Conservation (phyloP, 2,888 invertebrate genomes). For the Argyra leucocephala region DNA sequence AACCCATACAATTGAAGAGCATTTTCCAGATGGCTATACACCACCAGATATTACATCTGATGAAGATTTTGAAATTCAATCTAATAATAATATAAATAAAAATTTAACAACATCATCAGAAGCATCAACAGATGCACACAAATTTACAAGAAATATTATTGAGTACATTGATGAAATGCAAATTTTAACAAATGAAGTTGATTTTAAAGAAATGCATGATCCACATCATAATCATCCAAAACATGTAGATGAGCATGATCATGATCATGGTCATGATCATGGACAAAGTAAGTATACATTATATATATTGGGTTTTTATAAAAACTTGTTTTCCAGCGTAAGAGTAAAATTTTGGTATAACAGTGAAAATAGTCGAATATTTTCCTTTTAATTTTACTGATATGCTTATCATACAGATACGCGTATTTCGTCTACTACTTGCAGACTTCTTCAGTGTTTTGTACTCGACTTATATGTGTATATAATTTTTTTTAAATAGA, state of each 20-base stretch:
- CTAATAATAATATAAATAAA: background rate
- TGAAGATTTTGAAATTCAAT: conserved; percentile 22
- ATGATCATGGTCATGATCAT: background rate
- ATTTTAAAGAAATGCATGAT: conserved; percentile 41
- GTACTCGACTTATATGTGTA: too few relatives aligned
- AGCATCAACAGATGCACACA: conserved; percentile 7
- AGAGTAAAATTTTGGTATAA: too few relatives aligned
- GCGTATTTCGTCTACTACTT: too few relatives aligned
- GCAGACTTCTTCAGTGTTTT: too few relatives aligned
- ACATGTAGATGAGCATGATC: conserved; percentile 27
- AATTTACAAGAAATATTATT: background rate
- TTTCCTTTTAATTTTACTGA: too few relatives aligned
- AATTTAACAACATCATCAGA: background rate
- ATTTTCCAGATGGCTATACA: conserved; percentile 34
- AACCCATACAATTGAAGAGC: conserved; percentile 38
- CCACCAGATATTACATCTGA: conserved; percentile 22
- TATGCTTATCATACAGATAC: too few relatives aligned
- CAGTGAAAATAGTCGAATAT: too few relatives aligned
- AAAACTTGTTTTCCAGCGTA: too few relatives aligned
- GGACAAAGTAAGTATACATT: background rate
- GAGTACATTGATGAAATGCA: conserved; percentile 7
- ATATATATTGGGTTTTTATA: too few relatives aligned
- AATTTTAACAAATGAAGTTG: conserved; percentile 18
- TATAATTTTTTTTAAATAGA: too few relatives aligned
- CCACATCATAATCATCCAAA: conserved; percentile 41